Conservation (phyloP, 2,797 vertebrate species). For the Cirrhinus mrigala region DNA sequence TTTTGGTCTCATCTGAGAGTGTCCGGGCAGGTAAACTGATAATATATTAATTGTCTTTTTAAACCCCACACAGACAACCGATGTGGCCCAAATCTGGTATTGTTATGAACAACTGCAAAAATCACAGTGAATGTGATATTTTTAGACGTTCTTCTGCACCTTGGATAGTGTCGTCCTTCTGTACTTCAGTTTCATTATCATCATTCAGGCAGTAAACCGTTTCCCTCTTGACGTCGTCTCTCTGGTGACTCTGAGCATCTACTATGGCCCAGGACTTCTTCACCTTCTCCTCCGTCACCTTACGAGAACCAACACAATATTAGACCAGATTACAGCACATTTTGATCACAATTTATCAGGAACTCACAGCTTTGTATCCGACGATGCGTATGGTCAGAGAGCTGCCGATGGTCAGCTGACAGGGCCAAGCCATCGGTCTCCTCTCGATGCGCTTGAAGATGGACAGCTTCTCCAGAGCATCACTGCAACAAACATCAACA, state of each 20-base stretch:
- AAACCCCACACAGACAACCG: background rate
- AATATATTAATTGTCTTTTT: background rate
- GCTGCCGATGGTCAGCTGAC: conserved; percentile 92
- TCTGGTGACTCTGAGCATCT: conserved; percentile 85
- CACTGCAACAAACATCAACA: conserved; percentile 73
- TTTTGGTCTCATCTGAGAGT: no score
- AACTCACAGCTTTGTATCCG: conserved; percentile 94
- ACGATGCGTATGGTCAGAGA: conserved; percentile 88
- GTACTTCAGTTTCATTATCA: conserved; percentile 94
- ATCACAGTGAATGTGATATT: background rate
- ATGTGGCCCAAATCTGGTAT: background rate
- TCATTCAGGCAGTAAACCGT: conserved; percentile 93
- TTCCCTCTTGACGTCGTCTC: conserved; percentile 87
- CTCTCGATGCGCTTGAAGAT: conserved; percentile 90
- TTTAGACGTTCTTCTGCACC: conserved; percentile 72
- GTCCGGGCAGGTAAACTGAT: no score
- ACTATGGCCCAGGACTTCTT: conserved; percentile 89
- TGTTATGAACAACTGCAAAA: background rate
- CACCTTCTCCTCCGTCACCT: conserved; percentile 87
- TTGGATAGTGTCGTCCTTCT: conserved; percentile 90
- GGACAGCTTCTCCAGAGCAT: conserved; percentile 86
- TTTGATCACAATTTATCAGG: background rate
- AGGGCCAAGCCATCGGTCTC: conserved; percentile 86
- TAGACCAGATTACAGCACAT: background rate
- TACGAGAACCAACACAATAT: conserved; percentile 50